Evolutionary conservation across 2,797 vertebrate species (phyloP), one percentile per base, ranked within the genome.

Genomic region (Poecilia wingei): DNA sequence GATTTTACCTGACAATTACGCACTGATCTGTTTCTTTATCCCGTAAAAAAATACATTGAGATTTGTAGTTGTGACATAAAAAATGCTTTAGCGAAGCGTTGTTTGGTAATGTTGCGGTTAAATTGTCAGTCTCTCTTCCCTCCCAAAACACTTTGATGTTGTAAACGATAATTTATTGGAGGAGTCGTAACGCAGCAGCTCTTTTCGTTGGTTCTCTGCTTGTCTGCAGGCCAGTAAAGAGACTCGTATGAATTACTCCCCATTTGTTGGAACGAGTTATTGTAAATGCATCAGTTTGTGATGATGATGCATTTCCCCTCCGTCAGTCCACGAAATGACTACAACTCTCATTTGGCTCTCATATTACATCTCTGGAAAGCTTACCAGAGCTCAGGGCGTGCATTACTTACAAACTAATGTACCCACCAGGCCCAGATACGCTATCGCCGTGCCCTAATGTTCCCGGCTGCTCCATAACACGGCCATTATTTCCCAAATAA

Each of bases 361-460:
- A 82, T 88, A 91, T 92, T 90, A 91, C 86, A 88, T 91, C 87
- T 81, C 46, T 87, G 82, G 83, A 92, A 86, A 86, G 83, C 82
- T 82, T 61, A 82, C 76, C 78, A 83, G 79, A 68, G 82, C 86
- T 91, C 77, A 61, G 75, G 85, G 87, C 83, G 28, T 84, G 77
- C 88, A 91, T 91, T 91, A 91, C 88, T 88, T 88, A 87, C 76
- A 79, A 91, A 90, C 82, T 89, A 93, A 93, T 92, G 90, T 78
- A 84, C 83, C 88, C 78, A 72, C 51, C 78, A 86, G 31, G 78
- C 81, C 73, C 85, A 80, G 84, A 87, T 84, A 84, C 53, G 79
- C 82, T 49, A 79, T 89, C 84, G 66, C 68, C 78, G 25, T 74
- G 79, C 59, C 81, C 84, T 89, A 77, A 88, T 88, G 84, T 64